phyloP scores from a whole-genome alignment of 2,797 vertebrate species.

The Gambusia yucatana region DNA sequence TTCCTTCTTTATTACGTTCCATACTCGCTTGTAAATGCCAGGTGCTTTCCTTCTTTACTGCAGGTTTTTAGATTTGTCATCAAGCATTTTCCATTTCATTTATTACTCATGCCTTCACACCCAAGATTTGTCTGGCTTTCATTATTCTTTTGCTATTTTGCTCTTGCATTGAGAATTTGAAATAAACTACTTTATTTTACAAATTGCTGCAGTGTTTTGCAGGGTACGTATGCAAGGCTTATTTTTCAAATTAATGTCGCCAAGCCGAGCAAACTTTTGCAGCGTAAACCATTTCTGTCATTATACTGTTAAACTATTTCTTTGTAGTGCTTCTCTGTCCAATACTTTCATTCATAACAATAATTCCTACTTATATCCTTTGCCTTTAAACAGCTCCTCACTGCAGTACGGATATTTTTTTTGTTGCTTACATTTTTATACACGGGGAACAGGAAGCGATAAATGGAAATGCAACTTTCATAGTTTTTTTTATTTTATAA shows the following conservation, averaged over 20 bases:
- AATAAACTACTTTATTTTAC: conserved; percentile 27
- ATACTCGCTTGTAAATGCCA: conserved; percentile 32
- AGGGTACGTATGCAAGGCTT: conserved; percentile 31
- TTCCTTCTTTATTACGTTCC: conserved; percentile 14
- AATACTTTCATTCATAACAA: background rate
- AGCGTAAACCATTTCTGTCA: background rate
- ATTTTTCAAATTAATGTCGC: conserved; percentile 20
- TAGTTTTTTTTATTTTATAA: background rate
- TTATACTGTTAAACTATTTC: background rate
- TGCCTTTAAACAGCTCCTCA: background rate
- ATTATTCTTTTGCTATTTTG: conserved; percentile 30
- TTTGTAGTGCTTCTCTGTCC: background rate
- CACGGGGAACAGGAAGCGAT: accelerated
- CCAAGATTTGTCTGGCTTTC: conserved; percentile 32
- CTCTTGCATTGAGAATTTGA: conserved; percentile 25
- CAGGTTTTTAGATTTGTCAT: conserved; percentile 41
- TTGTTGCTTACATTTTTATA: background rate
- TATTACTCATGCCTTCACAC: conserved; percentile 26
- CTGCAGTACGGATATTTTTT: background rate
- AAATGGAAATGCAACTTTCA: background rate
- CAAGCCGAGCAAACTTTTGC: background rate
- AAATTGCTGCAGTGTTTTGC: conserved; percentile 15
- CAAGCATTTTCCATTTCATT: conserved; percentile 50
- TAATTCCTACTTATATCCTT: background rate
- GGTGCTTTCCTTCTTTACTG: conserved; percentile 26